Base-by-base conservation (phyloP, 2,113 vertebrate genomes). In the Nycticebus coucang region DNA sequence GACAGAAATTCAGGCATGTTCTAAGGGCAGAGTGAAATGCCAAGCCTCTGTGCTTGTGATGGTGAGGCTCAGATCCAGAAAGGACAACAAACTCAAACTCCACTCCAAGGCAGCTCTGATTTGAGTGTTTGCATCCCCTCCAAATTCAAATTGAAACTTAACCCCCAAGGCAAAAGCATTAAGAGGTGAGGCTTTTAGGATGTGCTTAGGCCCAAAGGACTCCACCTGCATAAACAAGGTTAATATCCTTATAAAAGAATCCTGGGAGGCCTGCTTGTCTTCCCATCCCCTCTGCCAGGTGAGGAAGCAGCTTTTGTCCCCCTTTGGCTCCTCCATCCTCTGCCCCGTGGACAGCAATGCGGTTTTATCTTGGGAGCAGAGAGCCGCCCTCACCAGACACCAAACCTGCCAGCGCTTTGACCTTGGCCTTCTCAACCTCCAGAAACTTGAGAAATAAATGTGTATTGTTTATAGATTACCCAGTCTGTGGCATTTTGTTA, bases 111-210 rank as follows among this genome's bases (percentile, higher is more conserved):
- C 45, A 53, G 19, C 50, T 33, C 2, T 2, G 13, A 19, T 35
- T n/a, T 22, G 11, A 26, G 7, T 18, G 3, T n/a, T 2, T 11
- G 10, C 14, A 57, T 13, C 26, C 68, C 19, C 17, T 66, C 35
- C 33, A 45, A 55, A 41, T 17, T 45, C n/a, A 66, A 0, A 17
- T 4, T 59, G 35, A 14, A 45, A 28, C 13, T 45, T 21, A 10
- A 17, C 50, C 55, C 13, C 71, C 24, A 55, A 0, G 0, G 13
- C 2, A 55, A 57, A 8, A 35, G 6, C 1, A 9, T 7, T 21
- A 6, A 62, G 15, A 59, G n/a, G 24, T 4, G 13, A 12, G 57
- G 30, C 50, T 35, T 74, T 13, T 12, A 26, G n/a, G 2, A 26
- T 2, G 35, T 55, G 35, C 53, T 3, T 1, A 12, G 50, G 35